Evolutionary conservation across 2,888 invertebrate genomes (phyloP).

Genomic region (Euproctis similis): DNA sequence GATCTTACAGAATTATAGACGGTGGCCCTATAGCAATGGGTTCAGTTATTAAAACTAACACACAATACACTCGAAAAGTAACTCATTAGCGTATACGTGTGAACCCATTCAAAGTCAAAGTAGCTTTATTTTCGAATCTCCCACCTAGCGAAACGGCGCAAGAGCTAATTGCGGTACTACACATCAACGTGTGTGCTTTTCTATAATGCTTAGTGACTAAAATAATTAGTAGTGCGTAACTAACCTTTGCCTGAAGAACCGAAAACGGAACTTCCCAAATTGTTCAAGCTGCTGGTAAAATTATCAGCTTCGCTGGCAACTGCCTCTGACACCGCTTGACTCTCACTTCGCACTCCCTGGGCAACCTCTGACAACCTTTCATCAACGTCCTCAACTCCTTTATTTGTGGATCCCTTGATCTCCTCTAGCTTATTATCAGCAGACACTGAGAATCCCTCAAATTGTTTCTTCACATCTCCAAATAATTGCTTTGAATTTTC

Average conservation of each 20-base stretch:
- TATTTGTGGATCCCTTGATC: conserved; percentile 41
- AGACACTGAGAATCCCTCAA: conserved; percentile 65
- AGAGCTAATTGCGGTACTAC: too few species aligned
- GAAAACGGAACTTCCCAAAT: conserved; percentile 64
- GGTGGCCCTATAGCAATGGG: too few species aligned
- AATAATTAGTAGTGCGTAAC: conserved; percentile 6
- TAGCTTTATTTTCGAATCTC: too few species aligned
- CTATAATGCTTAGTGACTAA: background rate
- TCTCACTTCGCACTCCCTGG: conserved; percentile 32
- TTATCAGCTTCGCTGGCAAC: conserved; percentile 53
- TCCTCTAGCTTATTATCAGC: conserved; percentile 65
- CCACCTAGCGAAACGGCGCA: too few species aligned
- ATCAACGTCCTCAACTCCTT: conserved; percentile 40
- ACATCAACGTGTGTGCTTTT: too few species aligned
- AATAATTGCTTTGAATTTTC: conserved; percentile 49
- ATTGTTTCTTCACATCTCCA: conserved; percentile 47
- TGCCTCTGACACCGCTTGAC: conserved; percentile 35
- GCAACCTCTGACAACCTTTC: conserved; percentile 41
- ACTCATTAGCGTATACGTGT: too few species aligned
- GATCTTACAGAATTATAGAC: too few species aligned
- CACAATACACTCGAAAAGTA: too few species aligned
- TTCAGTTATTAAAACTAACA: too few species aligned
- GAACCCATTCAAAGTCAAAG: too few species aligned
- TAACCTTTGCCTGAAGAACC: conserved; percentile 68
- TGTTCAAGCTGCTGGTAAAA: conserved; percentile 61